Base-by-base conservation (phyloP, 2,113 vertebrate genomes). In the Trogon surrucura region DNA sequence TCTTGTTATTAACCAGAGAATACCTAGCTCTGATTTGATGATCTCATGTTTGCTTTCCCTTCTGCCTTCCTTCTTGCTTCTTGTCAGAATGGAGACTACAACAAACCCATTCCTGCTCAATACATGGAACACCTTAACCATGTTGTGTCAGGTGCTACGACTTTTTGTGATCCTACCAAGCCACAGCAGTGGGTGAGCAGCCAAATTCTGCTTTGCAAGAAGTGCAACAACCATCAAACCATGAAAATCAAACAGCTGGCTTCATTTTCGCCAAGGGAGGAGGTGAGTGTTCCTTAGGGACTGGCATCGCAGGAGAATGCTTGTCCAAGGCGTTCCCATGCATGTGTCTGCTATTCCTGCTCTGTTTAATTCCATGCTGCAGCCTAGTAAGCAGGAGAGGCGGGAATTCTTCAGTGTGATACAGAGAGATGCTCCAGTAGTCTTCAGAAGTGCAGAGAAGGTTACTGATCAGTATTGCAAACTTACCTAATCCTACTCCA, bases 41-140 rank as follows among this genome's bases (percentile, higher is more conserved):
- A 21, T 50, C 21, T 51, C 65, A 61, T 5, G 3, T 85, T 80
- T 89, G 45, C 48, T 87, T 92, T 88, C 19, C 13, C 14, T 92
- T 12, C 26, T 77, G 36, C 19, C 27, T 44, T 11, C 13, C 16
- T 17, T 50, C 48, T 53, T 51, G 60, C 32, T 65, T 82, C 60
- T 75, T 89, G 87, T 14, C 94, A 99, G 99, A 99, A 99, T 48
- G 99, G 99, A 3, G 99, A 99, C 96, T 99, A 99, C 98, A 99
- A 99, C 97, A 99, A 99, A 94, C 99, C 99, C 4, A 99, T 99
- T 86, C 99, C 99, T 3, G 99, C 99, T 16, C 99, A 99, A 97
- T 98, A 99, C 97, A 97, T 98, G 98, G 99, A 99, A 62, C 98
- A 99, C 96, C 98, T 99, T 22, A 99, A 99, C 97, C 99, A 99